Base-by-base conservation (phyloP, 2,888 invertebrate genomes). In the Lycophotia porphyrea region DNA sequence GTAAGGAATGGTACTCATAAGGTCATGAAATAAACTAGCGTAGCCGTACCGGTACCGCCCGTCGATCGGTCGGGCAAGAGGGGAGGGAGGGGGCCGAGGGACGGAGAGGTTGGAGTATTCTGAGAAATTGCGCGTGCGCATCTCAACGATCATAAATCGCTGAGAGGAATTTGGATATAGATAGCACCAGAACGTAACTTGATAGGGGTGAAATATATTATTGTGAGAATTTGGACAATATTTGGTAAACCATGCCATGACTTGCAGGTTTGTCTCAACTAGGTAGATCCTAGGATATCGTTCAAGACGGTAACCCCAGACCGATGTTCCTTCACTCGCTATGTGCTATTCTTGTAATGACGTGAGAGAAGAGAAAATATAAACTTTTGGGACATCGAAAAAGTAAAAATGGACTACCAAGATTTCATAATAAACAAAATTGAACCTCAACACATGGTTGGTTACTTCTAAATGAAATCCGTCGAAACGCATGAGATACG, bases 71-170 rank as follows among this genome's bases (percentile, higher is more conserved):
- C 52, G 69, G 64, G 60, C 31, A 74, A 13, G 63, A n/a, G 39
- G n/a, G 36, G 24, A n/a, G n/a, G 63, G 24, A 31, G 61, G 74
- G 42, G 61, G 44, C 60, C 36, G 77, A 13, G 65, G 52, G 80
- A 74, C 65, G 70, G 47, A 64, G 52, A 75, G 64, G 52, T 64
- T 39, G 68, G 79, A 75, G 61, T 76, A 75, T 92, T 92, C 92
- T 87, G 79, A 90, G 92, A 93, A 91, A 81, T 84, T 90, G 90
- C 90, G 92, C 90, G 88, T 87, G 90, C 90, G 90, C 92, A 90
- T 88, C 89, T 82, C 81, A 74, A 79, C 82, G 87, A 85, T 91
- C 91, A 89, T 93, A 92, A 93, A 93, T 90, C 89, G 88, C 87
- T 79, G 78, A 78, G 83, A 87, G 88, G 88, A 90, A 91, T 93